phyloP scores from a whole-genome alignment of 2,113 vertebrate genomes.

The Cynopterus brachyotis region DNA sequence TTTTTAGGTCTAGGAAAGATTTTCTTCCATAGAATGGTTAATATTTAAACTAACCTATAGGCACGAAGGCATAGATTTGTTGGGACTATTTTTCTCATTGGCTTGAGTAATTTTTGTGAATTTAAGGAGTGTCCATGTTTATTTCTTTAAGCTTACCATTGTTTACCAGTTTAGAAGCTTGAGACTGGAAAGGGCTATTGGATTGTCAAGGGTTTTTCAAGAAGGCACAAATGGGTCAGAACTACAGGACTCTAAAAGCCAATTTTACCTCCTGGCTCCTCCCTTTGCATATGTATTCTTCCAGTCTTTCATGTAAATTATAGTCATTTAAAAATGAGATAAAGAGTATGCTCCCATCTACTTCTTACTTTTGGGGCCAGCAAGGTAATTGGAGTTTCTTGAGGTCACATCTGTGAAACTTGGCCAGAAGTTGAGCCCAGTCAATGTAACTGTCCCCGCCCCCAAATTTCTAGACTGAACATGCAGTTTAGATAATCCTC shows the following conservation, averaged over 20 bases:
- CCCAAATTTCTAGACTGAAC: neutral
- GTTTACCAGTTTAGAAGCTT: neutral
- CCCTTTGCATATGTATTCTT: neutral
- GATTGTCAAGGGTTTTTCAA: neutral
- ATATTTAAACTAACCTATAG: neutral
- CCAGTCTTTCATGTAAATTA: neutral
- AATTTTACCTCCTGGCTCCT: neutral
- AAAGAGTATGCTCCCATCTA: neutral
- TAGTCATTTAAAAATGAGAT: neutral
- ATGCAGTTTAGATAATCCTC: neutral
- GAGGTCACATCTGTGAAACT: neutral
- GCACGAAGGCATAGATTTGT: constrained; percentile 8
- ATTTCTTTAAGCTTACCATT: constrained; percentile 33
- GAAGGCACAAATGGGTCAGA: neutral
- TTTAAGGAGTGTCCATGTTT: neutral
- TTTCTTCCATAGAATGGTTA: constrained; percentile 11
- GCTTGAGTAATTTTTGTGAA: neutral
- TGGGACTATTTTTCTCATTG: neutral
- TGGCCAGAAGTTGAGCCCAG: neutral
- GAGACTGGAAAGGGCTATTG: neutral
- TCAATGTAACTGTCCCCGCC: neutral
- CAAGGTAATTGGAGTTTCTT: neutral
- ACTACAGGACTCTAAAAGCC: neutral
- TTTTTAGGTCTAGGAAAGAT: neutral
- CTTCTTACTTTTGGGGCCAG: neutral